Base-by-base conservation (phyloP, 2,888 invertebrate species). In the Ophion ellenae region DNA sequence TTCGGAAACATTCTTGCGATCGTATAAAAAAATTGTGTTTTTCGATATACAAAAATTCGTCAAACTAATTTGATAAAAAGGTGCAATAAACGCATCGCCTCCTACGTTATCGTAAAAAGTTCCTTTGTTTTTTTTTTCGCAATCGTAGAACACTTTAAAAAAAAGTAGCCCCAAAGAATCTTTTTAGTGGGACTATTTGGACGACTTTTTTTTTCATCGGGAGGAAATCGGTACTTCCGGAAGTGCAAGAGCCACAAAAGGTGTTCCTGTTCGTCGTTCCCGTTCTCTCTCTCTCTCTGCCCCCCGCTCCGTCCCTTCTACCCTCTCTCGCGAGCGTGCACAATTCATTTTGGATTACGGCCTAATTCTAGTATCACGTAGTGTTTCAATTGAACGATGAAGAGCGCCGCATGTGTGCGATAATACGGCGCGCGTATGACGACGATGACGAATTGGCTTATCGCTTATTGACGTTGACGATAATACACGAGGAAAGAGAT, bases 311-410 rank as follows among this genome's bases (percentile, higher is more conserved):
- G 7, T 69, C 24, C 47, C 28, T 32, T 11, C 57, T 36, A 57
- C 59, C 66, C 40, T 20, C 40, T 69, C 40, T 28, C 28, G 32
- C 77, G n/a, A 2, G 63, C 53, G 64, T 57, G 71, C n/a, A 63
- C 61, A 70, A 79, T 79, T 47, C 32, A 80, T 80, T 71, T 80
- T 59, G 71, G 61, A 53, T 75, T 75, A 82, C 82, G 85, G 82
- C 85, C 85, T 85, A 85, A 85, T 85, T 82, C 82, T 85, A 85
- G 85, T 85, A 85, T 85, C 85, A 85, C 85, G 78, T 79, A 66
- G 76, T 61, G 66, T 64, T 84, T 73, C 45, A 78, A 85, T 74
- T 45, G 59, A 84, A 77, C 61, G 73, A 74, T 63, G 73, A 77
- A 32, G 69, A 80, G 47, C 74, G 36, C 20, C n/a, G 57, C 36